Evolutionary conservation across 2,797 vertebrate genomes (phyloP), one percentile per base, ranked within the genome.

Genomic region (Myotis daubentonii): DNA sequence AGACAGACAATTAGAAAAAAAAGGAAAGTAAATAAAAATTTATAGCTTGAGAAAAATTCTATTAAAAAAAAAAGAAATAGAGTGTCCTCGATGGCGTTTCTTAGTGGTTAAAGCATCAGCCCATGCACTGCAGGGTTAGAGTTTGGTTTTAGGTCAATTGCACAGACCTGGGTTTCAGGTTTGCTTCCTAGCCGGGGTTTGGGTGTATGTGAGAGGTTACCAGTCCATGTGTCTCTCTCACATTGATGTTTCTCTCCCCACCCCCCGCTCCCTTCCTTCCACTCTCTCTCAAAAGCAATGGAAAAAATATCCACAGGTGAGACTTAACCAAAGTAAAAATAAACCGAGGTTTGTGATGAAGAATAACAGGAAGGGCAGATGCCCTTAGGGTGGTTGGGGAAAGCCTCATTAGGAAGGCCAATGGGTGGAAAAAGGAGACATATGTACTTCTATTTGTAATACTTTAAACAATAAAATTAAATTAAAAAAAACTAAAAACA

Each of bases 11-110:
- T 76, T 53, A 89, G 47, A 41, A 19, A 38, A 36, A 41, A 57
- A 60, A 22, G 47, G 4, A 70, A 68, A 60, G 30, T 71, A 74
- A 83, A 74, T 49, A 74, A 82, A 47, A 10, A 91, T 36, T 10
- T 47, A 76, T 72, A 85, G 25, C 10, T 93, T 74, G 55, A 85
- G 78, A 88, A 95, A 96, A 94, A 76, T 91, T 49, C 30, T 83
- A 70, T 70, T 25, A 89, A 93, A 93, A 71, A 68, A 78, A 9
- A 38, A 38, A 38, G 36, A n/a, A 75, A 49, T 15, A 75, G 72
- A 51, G 30, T 51, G 30, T 51, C 47, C 15, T 66, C 16, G 30
- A 16, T 66, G 16, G 62, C 1, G 1, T 66, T n/a, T n/a, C 62
- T 66, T 30, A n/a, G 15, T n/a, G 62, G 30, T 65, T 65, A 65